Evolutionary conservation across 2,797 vertebrate genomes (phyloP), one percentile per base, ranked within the genome.

Genomic region (Cyprinella venusta): DNA sequence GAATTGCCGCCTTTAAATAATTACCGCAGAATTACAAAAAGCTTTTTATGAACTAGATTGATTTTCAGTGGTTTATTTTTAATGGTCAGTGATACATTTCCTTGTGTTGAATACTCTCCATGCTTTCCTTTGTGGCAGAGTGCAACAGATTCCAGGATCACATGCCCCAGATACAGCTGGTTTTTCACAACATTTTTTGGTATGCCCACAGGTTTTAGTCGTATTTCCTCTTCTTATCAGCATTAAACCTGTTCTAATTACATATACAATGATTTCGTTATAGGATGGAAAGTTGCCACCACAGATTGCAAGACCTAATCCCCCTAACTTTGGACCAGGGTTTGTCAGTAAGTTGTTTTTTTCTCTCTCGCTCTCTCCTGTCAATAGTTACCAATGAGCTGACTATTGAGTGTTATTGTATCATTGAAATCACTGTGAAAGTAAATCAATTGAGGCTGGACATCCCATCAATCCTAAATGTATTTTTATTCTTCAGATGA

Each of bases 291-390:
- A 93, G 92, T 84, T 96, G 88, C 92, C 93, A 81, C 93, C 96
- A 90, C 97, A 95, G 89, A 90, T 97, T 92, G 94, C 95, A 42
- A 94, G 96, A 38, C 97, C 97, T 24, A 97, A 92, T 90, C 97
- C 97, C 85, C 97, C 98, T 81, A 98, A 85, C 92, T 97, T 97
- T 85, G 96, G 96, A 86, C 94, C 97, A 7, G 96, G 96, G 85
- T 98, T 98, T 91, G 92, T 94, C 92, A 97, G 98, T 99, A 95
- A 98, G 97, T 98, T 90, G 21, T 77, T 42, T 54, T 2, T 12
- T 8, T n/a, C 50, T 54, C 18, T 21, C 19, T 24, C 2, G 12
- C 21, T n/a, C 50, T 54, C 18, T 21, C 19, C 12, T 4, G 12
- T 61, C 10, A 13, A 10, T 21, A 38, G 30, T 45, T 68, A 15